Conservation (phyloP, 2,888 invertebrate species). For the Hipparchia semele region DNA sequence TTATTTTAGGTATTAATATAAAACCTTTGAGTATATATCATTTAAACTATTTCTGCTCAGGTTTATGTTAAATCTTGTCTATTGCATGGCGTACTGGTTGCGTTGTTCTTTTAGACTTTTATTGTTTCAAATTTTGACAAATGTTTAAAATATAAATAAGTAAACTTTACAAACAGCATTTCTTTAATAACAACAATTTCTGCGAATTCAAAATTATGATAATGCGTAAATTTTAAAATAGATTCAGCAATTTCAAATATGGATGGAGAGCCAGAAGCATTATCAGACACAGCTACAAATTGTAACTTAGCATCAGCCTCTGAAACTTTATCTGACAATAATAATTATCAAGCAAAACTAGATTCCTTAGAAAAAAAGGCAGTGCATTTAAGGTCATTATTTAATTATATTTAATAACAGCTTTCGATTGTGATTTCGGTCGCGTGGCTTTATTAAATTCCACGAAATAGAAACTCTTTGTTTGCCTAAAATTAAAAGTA, state of each 20-base stretch:
- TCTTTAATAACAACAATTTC: conserved; percentile 15
- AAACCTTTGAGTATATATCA: neutral
- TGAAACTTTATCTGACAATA: conserved; percentile 66
- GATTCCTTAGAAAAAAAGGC: conserved; percentile 78
- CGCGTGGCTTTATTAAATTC: neutral
- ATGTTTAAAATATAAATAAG: conserved; percentile 25
- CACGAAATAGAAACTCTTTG: no score
- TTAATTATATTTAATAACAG: neutral
- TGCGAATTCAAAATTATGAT: conserved; percentile 44
- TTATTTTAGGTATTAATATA: no score
- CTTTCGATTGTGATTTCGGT: neutral
- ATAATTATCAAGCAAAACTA: conserved; percentile 65
- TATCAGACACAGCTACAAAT: conserved; percentile 69
- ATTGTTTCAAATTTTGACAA: conserved; percentile 39
- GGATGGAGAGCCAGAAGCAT: conserved; percentile 71
- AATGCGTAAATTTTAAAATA: conserved; percentile 49
- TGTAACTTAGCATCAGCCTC: conserved; percentile 66
- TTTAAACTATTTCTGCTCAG: neutral
- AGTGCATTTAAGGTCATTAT: conserved; percentile 66
- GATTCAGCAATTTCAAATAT: conserved; percentile 52
- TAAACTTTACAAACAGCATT: conserved; percentile 31
- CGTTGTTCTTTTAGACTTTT: conserved; percentile 33
- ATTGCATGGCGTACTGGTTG: conserved; percentile 27
- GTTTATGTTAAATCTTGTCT: neutral
- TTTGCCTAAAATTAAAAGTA: no score